phyloP scores from a whole-genome alignment of 2,888 invertebrate species.

The Scaptomyza flava region DNA sequence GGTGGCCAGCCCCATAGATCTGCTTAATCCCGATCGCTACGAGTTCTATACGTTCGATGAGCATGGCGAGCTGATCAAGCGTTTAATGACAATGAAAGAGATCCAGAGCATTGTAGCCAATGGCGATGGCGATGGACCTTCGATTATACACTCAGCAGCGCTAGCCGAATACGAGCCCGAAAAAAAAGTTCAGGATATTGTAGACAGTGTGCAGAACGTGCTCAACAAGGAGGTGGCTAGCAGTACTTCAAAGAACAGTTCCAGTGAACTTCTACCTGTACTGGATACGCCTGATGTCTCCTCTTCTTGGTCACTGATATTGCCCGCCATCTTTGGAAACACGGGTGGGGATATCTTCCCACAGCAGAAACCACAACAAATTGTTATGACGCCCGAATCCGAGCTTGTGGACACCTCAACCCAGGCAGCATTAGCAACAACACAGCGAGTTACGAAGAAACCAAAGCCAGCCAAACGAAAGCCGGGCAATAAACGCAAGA shows the following conservation, averaged over 20 bases:
- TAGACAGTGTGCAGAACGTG: constrained; percentile 93
- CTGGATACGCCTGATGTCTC: constrained; percentile 90
- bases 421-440: constrained; percentile 33
- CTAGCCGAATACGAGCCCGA: constrained; percentile 86
- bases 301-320: constrained; percentile 92
- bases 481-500: constrained; percentile 75
- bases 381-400: constrained; percentile 84
- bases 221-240: constrained; percentile 90
- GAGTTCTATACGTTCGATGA: constrained; percentile 95
- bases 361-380: constrained; percentile 85
- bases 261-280: constrained; percentile 82
- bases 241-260: constrained; percentile 86
- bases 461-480: constrained; percentile 80
- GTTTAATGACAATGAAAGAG: constrained; percentile 93
- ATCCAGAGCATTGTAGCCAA: constrained; percentile 94
- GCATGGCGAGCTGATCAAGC: constrained; percentile 91
- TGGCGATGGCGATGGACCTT: constrained; percentile 89
- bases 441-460: constrained; percentile 68
- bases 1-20: constrained; percentile 91
- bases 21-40: constrained; percentile 92
- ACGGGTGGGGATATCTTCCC: constrained; percentile 87
- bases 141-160: constrained; percentile 82
- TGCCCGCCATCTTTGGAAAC: constrained; percentile 92
- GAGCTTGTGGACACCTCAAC: constrained; percentile 82
- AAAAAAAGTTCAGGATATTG: constrained; percentile 91